Evolutionary conservation across 2,113 vertebrate species (phyloP).

Genomic region (Acinonyx jubatus): DNA sequence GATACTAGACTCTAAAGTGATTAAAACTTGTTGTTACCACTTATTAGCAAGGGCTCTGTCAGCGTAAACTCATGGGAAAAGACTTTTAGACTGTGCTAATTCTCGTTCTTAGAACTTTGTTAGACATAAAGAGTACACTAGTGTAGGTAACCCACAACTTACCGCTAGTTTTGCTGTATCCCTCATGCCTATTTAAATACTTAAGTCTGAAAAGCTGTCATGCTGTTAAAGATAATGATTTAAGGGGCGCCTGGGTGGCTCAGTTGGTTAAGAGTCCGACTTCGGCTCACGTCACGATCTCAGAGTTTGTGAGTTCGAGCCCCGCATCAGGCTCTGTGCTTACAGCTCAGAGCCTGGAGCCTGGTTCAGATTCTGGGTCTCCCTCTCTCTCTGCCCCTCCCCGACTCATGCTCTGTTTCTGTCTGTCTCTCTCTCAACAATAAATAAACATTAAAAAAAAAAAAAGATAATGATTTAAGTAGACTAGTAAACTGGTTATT

Average conservation of each 20-base stretch:
- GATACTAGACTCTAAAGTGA: constrained; percentile 7
- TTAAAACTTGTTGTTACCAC: constrained; percentile 16
- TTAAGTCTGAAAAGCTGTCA: background rate
- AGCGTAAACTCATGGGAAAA: background rate
- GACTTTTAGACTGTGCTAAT: constrained; percentile 1
- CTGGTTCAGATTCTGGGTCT: too few relatives aligned
- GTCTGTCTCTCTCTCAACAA: too few relatives aligned
- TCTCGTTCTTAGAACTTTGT: background rate
- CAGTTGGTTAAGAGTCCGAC: too few relatives aligned
- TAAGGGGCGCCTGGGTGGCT: background rate
- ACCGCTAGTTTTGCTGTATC: background rate
- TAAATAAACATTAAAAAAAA: too few relatives aligned
- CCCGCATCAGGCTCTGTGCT: too few relatives aligned
- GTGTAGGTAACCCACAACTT: background rate
- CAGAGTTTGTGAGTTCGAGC: too few relatives aligned
- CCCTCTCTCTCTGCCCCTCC: too few relatives aligned
- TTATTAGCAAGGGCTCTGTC: background rate
- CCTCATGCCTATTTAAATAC: background rate
- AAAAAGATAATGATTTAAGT: background rate
- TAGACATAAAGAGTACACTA: background rate
- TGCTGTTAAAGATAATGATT: background rate
- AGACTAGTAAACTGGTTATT: constrained; percentile 1
- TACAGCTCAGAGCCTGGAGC: too few relatives aligned
- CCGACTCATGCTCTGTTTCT: too few relatives aligned
- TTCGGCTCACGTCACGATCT: too few relatives aligned